phyloP scores from a whole-genome alignment of 2,797 vertebrate genomes.

The Limosa lapponica region DNA sequence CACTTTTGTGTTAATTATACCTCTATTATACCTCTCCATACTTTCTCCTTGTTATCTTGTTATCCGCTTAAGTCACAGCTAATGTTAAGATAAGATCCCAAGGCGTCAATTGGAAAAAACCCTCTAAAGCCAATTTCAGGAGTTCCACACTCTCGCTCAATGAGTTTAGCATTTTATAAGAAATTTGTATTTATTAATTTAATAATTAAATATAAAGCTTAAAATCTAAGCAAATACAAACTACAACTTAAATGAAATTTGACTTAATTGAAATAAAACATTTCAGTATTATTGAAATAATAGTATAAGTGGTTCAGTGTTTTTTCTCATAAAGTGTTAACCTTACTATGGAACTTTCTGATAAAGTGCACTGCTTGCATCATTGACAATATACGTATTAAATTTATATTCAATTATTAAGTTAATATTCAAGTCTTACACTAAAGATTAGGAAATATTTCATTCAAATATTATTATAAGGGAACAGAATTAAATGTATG shows the following conservation, averaged over 20 bases:
- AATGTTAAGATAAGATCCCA: constrained; percentile 2
- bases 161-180: neutral
- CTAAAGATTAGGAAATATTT: neutral
- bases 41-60: constrained; percentile 21
- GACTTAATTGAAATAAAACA: neutral
- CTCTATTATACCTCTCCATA: neutral
- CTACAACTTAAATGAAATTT: neutral
- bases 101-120: neutral
- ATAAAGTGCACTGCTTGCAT: neutral
- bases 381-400: neutral
- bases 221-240: neutral
- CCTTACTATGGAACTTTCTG: neutral
- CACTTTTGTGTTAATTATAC: neutral
- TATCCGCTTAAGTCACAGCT: neutral
- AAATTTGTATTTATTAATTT: neutral
- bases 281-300: neutral
- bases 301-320: neutral
- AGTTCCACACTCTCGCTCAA: neutral
- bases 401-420: neutral
- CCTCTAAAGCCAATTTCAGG: neutral
- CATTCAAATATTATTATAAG: neutral
- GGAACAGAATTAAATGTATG: neutral
- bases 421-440: neutral
- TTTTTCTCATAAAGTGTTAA: neutral
- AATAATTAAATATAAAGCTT: neutral